These are phyloP conservation scores for Leptothorax acervorum DNA, from an alignment of 2,888 invertebrate genomes.

Conservation along the genomic window DNA sequence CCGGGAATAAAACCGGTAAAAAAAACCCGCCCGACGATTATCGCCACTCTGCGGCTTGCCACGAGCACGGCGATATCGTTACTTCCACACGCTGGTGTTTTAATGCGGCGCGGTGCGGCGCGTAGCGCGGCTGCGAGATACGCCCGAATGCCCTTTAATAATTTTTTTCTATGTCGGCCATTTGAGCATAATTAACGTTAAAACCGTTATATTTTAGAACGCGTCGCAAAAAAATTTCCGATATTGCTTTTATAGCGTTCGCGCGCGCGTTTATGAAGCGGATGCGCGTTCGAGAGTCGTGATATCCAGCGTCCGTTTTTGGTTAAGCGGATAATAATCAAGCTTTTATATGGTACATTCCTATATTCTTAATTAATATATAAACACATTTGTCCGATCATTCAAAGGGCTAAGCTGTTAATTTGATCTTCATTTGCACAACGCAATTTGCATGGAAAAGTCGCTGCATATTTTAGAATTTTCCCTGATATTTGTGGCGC, in stretches of 20 bases:
- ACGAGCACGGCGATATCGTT: slow-evolving; percentile 37
- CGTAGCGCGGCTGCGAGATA: slow-evolving; percentile 36
- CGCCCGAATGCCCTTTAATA: slow-evolving; percentile 51
- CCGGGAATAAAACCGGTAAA: slow-evolving; percentile 59
- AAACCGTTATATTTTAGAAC: slow-evolving; percentile 50
- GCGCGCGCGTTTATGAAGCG: neutral
- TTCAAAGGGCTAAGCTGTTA: neutral
- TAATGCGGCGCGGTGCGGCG: slow-evolving; percentile 35
- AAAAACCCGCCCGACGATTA: slow-evolving; percentile 57
- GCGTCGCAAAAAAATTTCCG: slow-evolving; percentile 40
- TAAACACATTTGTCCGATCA: neutral
- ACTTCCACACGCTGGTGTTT: slow-evolving; percentile 30
- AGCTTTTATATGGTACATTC: neutral
- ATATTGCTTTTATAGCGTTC: slow-evolving; percentile 36
- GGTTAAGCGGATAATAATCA: slow-evolving; percentile 35
- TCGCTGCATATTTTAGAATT: slow-evolving; percentile 29
- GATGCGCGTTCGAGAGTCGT: neutral
- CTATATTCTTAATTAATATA: slow-evolving; percentile 18
- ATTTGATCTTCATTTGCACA: slow-evolving; percentile 13
- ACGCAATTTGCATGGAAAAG: slow-evolving; percentile 15
- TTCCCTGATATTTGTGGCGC: slow-evolving; percentile 1
- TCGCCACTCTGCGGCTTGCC: slow-evolving; percentile 50
- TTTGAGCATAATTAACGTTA: slow-evolving; percentile 52
- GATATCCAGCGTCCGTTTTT: neutral
- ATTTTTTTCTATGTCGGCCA: slow-evolving; percentile 19